Conservation (phyloP, 2,888 invertebrate species). For the Microctonus brassicae region DNA sequence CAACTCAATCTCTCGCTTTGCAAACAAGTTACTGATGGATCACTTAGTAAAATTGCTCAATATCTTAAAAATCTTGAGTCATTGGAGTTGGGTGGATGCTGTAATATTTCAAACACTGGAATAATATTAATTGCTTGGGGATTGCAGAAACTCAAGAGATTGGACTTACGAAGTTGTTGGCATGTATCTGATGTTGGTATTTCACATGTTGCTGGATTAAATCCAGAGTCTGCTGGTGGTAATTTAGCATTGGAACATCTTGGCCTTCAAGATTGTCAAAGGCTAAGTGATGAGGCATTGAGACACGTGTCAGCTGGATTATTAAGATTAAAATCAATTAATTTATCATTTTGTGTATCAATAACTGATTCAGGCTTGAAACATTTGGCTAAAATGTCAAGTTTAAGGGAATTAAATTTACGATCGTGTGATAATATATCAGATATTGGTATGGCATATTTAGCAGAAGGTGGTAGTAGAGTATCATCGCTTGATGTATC, state of each 20-base stretch:
- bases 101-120: slow-evolving; percentile 90
- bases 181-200: slow-evolving; percentile 93
- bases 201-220: slow-evolving; percentile 85
- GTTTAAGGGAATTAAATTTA: slow-evolving; percentile 87
- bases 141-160: slow-evolving; percentile 83
- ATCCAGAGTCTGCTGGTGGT: slow-evolving; percentile 75
- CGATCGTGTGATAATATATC: slow-evolving; percentile 95
- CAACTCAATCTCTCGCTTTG: slow-evolving; percentile 90
- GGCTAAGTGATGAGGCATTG: slow-evolving; percentile 91
- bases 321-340: slow-evolving; percentile 83
- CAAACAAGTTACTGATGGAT: slow-evolving; percentile 95
- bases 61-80: slow-evolving; percentile 87
- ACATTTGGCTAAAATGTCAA: slow-evolving; percentile 87
- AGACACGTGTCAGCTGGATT: slow-evolving; percentile 88
- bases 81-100: slow-evolving; percentile 92
- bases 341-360: slow-evolving; percentile 93
- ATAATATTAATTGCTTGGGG: slow-evolving; percentile 90
- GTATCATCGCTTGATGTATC: slow-evolving; percentile 90
- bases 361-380: slow-evolving; percentile 94
- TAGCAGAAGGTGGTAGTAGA: slow-evolving; percentile 89
- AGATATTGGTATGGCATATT: slow-evolving; percentile 90
- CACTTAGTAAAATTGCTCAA: slow-evolving; percentile 87
- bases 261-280: slow-evolving; percentile 94
- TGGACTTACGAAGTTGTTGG: slow-evolving; percentile 94
- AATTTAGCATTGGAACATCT: slow-evolving; percentile 86